These are phyloP conservation scores for Odontomachus brunneus DNA, from an alignment of 1,140 invertebrate species.

Conservation along the genomic window DNA sequence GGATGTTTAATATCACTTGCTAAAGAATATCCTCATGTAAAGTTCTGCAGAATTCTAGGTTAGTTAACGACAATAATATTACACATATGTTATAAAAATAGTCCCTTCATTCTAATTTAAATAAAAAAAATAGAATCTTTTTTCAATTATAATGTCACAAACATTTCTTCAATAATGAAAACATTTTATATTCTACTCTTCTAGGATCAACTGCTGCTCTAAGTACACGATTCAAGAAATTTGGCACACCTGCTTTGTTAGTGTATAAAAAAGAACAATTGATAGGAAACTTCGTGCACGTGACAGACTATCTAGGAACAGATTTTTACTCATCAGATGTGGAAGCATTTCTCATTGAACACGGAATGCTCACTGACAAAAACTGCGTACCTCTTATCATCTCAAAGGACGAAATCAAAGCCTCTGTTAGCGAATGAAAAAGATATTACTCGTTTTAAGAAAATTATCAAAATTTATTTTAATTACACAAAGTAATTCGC, in stretches of 20 bases:
- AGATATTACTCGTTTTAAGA: conserved; percentile 9
- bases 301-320: conserved; percentile 94
- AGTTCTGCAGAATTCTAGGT: conserved; percentile 96
- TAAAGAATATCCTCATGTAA: conserved; percentile 93
- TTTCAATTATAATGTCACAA: background rate
- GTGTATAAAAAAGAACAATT: conserved; percentile 96
- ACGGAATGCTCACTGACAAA: conserved; percentile 91
- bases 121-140: background rate
- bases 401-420: conserved; percentile 70
- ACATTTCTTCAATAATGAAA: background rate
- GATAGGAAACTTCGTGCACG: conserved; percentile 96
- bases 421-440: conserved; percentile 76
- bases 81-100: background rate
- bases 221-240: conserved; percentile 93
- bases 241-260: conserved; percentile 96
- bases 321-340: conserved; percentile 97
- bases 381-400: conserved; percentile 83
- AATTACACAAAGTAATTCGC: background rate
- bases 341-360: conserved; percentile 95
- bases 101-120: background rate
- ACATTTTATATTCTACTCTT: conserved; percentile 27
- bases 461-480: conserved; percentile 17
- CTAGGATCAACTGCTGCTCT: conserved; percentile 89
- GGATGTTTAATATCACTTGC: conserved; percentile 92
- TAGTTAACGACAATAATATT: conserved; percentile 68